These are phyloP conservation scores for Pseudocheirus occidentalis DNA, from an alignment of 2,797 vertebrate species.

Conservation along the genomic window DNA sequence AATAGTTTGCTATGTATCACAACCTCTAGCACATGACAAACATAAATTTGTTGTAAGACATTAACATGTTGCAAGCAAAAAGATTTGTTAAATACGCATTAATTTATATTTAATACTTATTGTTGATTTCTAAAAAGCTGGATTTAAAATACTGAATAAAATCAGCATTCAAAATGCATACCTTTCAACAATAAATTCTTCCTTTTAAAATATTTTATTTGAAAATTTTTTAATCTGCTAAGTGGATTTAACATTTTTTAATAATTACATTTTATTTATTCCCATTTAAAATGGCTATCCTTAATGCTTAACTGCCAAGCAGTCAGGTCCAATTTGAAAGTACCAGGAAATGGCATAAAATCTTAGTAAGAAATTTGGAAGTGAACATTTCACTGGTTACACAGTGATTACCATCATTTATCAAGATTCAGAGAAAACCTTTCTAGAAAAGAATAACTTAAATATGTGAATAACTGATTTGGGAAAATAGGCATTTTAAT, in stretches of 20 bases:
- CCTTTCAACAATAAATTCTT: not conserved
- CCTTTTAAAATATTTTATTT: constrained; percentile 43
- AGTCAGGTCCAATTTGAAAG: not conserved
- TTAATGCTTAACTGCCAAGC: constrained; percentile 32
- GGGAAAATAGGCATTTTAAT: not conserved
- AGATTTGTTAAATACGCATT: not conserved
- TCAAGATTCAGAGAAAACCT: constrained; percentile 15
- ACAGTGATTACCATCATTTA: not conserved
- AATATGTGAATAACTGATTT: not conserved
- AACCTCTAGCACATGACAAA: not conserved
- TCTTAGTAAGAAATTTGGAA: constrained; percentile 10
- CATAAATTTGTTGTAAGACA: not conserved
- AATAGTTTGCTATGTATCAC: not conserved
- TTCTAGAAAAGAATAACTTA: not conserved
- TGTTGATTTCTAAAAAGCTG: constrained; percentile 27
- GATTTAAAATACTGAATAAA: constrained; percentile 22
- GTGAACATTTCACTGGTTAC: constrained; percentile 1
- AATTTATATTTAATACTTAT: not conserved
- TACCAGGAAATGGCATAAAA: constrained; percentile 44
- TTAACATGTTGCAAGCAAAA: not conserved
- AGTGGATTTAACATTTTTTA: not conserved
- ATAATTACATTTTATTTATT: not conserved
- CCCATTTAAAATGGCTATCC: constrained; percentile 25
- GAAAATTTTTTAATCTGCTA: not conserved
- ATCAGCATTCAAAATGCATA: not conserved